Evolutionary conservation across 2,113 vertebrate species (phyloP).

Genomic region (Pachyramphus minor): DNA sequence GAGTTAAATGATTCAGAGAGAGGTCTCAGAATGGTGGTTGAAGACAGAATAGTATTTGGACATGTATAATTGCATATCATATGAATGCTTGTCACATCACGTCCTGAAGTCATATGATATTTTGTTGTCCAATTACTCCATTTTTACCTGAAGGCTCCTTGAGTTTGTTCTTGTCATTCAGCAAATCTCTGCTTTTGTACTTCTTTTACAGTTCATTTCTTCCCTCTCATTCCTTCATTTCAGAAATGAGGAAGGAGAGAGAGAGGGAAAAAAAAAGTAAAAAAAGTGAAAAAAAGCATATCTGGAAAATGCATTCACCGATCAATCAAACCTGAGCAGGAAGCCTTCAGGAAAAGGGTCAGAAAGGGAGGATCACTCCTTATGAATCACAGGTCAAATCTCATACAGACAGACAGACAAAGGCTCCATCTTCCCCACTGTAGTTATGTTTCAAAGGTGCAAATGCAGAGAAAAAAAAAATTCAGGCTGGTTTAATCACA

Average conservation of each 20-base stretch:
- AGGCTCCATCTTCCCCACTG: background rate
- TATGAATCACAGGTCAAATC: background rate
- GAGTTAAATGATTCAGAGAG: background rate
- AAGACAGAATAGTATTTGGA: background rate
- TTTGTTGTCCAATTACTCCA: background rate
- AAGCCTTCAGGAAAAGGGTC: background rate
- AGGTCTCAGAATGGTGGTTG: background rate
- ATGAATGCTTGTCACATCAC: background rate
- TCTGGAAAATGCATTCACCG: conserved; percentile 12
- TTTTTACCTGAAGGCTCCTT: background rate
- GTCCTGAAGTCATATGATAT: background rate
- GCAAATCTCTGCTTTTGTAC: background rate
- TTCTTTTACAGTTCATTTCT: background rate
- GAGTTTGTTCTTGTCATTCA: background rate
- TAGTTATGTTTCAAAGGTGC: background rate
- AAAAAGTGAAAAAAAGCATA: background rate
- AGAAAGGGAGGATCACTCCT: background rate
- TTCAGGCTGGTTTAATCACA: background rate
- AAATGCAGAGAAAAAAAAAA: background rate
- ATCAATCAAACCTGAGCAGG: background rate
- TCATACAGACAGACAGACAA: background rate
- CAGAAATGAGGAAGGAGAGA: background rate
- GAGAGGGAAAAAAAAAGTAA: too few species aligned
- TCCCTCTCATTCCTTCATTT: background rate
- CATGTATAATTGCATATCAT: background rate